A percentile compares a stretch with the other conserved stretches of the same genome.
Conservation (phyloP, 2,113 vertebrate genomes). For the Entelurus aequoreus region DNA sequence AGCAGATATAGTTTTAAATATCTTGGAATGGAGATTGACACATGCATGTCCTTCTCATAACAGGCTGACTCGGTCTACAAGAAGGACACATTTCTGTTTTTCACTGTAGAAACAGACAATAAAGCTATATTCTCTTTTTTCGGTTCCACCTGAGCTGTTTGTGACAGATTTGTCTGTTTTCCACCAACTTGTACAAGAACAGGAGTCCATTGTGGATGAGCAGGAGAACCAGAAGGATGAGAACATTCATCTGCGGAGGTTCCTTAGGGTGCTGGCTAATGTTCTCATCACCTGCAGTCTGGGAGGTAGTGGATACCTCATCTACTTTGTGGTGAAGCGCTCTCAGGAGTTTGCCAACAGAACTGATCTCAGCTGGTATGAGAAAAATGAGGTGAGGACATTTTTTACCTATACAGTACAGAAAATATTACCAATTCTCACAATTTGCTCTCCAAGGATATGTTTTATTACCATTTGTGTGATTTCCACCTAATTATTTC, state of each 20-base stretch:
- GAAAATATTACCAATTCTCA: background rate
- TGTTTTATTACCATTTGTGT: no score
- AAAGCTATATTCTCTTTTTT: no score
- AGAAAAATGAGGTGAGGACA: conserved; percentile 91
- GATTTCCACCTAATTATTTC: no score
- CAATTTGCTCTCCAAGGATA: background rate
- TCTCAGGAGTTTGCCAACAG: conserved; percentile 90
- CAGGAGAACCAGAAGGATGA: conserved; percentile 98
- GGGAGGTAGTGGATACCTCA: conserved; percentile 97
- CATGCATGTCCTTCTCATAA: no score
- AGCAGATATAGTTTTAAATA: no score
- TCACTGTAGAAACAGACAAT: no score
- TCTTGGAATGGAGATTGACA: no score
- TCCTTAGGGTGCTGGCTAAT: conserved; percentile 90
- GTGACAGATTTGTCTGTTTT: background rate
- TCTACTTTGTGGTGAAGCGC: conserved; percentile 95
- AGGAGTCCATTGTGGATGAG: conserved; percentile 98
- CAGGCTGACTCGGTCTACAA: no score
- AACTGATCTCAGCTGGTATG: conserved; percentile 90
- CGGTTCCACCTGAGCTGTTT: no score
- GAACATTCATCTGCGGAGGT: conserved; percentile 91
- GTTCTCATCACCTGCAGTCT: conserved; percentile 88
- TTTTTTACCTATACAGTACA: background rate
- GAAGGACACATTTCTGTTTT: no score
- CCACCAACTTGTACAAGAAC: conserved; percentile 16